Conservation (phyloP, 2,888 invertebrate species). For the Cryptocephalus primarius region DNA sequence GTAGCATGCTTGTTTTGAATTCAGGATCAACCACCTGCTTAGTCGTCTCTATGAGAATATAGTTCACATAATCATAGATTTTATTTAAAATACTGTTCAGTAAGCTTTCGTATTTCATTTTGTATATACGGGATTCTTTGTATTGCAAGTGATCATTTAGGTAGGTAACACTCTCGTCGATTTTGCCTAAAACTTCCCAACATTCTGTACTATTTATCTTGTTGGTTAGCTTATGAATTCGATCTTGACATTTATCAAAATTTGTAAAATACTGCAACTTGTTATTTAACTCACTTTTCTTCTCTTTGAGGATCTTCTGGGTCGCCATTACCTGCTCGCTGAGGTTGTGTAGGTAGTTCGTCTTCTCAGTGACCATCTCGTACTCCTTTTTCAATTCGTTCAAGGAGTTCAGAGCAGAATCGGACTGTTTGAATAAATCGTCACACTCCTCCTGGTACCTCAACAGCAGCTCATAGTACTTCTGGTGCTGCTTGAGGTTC, state of each 20-base stretch:
- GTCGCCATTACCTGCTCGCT: constrained; percentile 87
- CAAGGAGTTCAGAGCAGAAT: constrained; percentile 46
- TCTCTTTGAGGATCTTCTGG: constrained; percentile 70
- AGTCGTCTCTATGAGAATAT: constrained; percentile 67
- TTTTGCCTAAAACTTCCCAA: constrained; percentile 66
- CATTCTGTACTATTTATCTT: constrained; percentile 60
- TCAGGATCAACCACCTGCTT: constrained; percentile 52
- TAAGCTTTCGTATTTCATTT: constrained; percentile 76
- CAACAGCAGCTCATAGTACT: constrained; percentile 60
- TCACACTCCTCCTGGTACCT: constrained; percentile 57
- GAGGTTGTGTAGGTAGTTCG: constrained; percentile 80
- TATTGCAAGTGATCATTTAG: constrained; percentile 69
- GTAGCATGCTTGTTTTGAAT: constrained; percentile 21
- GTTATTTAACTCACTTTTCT: constrained; percentile 69
- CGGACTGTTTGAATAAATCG: constrained; percentile 46
- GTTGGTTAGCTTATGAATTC: constrained; percentile 20
- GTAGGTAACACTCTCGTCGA: constrained; percentile 81
- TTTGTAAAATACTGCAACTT: constrained; percentile 79
- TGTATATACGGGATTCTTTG: constrained; percentile 75
- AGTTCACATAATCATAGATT: constrained; percentile 68
- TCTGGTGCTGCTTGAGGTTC: constrained; percentile 57
- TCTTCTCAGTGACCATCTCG: constrained; percentile 80
- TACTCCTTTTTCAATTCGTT: constrained; percentile 66
- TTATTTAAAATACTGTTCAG: constrained; percentile 68
- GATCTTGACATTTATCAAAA: constrained; percentile 37